These are phyloP conservation scores for Pseudococcus longispinus DNA, from an alignment of 2,888 invertebrate species.

Conservation along the genomic window DNA sequence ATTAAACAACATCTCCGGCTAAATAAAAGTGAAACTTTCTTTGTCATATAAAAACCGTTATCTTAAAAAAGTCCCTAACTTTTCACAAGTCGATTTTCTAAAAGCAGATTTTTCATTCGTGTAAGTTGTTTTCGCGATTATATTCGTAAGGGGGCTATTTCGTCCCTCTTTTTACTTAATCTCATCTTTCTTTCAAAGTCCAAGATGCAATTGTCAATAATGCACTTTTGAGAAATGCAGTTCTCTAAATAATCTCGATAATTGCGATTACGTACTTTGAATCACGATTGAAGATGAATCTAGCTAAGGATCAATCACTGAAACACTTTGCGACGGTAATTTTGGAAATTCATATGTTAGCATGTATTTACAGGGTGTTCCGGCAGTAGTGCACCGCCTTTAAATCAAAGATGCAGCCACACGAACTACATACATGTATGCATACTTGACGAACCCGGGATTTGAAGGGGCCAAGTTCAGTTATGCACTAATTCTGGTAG, in stretches of 20 bases:
- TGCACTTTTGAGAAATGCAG: not conserved
- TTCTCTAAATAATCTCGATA: not conserved
- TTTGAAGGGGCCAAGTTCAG: too few relatives aligned
- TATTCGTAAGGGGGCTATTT: not conserved
- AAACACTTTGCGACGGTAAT: too few relatives aligned
- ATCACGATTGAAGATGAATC: too few relatives aligned
- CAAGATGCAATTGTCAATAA: not conserved
- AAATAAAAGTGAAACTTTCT: slow-evolving; percentile 31
- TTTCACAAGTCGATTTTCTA: not conserved
- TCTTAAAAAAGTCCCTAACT: slow-evolving; percentile 1
- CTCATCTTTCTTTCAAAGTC: not conserved
- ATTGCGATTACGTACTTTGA: too few relatives aligned
- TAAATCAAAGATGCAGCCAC: too few relatives aligned
- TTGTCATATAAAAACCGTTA: not conserved
- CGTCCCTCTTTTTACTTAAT: not conserved
- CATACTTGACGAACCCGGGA: too few relatives aligned
- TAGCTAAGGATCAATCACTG: too few relatives aligned
- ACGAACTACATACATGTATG: too few relatives aligned
- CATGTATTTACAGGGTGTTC: too few relatives aligned
- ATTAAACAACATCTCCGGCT: not conserved
- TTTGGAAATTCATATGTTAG: too few relatives aligned
- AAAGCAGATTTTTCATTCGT: slow-evolving; percentile 14
- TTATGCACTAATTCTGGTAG: too few relatives aligned
- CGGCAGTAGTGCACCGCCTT: too few relatives aligned
- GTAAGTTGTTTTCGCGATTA: not conserved